Evolutionary conservation across 1,140 invertebrate genomes (phyloP), one percentile per base, ranked within the genome.

Genomic region (Latrodectus geometricus): DNA sequence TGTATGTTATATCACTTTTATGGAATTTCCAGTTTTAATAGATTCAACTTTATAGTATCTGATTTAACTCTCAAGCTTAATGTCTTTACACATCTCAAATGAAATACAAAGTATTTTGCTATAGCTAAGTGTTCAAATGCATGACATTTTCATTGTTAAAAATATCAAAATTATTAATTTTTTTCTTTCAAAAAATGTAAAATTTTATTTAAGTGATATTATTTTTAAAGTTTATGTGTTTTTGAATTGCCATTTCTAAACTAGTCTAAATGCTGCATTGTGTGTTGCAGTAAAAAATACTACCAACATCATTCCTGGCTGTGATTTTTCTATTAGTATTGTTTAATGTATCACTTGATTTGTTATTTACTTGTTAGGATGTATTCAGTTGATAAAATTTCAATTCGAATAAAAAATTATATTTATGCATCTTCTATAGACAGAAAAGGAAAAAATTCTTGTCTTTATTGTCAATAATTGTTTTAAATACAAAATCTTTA

Each of bases 301-400:
- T 70, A 52, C 21, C n/a, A 75, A 65, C 68, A 84, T 75, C 73
- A 84, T 84, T 84, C 73, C 81, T 84, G 68, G 21, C 81, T 84
- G 81, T 84, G 81, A 84, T 84, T 54, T 81, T 72, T 23, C 65
- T 52, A 74, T 83, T 49, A 54, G 73, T 12, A 65, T 83, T 23
- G 50, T 81, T 81, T 61, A 23, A 74, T 9, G 12, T 72, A 35
- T 72, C 15, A 72, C 72, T 35, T n/a, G 50, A 68, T 69, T 79
- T 69, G 48, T 69, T 50, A 50, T 79, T 69, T 79, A 9, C 21
- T 14, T 65, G n/a, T 65, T 15, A 15, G 61, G 3, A 4, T 65
- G n/a, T 65, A 15, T 15, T 15, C 12, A n/a, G 61, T 65, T 65
- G n/a, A 65, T n/a, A 65, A 65, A 2, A n/a, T 14, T 65, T 65